These are phyloP conservation scores for Amphiprion percula DNA, from an alignment of 2,113 vertebrate species.

Conservation along the genomic window DNA sequence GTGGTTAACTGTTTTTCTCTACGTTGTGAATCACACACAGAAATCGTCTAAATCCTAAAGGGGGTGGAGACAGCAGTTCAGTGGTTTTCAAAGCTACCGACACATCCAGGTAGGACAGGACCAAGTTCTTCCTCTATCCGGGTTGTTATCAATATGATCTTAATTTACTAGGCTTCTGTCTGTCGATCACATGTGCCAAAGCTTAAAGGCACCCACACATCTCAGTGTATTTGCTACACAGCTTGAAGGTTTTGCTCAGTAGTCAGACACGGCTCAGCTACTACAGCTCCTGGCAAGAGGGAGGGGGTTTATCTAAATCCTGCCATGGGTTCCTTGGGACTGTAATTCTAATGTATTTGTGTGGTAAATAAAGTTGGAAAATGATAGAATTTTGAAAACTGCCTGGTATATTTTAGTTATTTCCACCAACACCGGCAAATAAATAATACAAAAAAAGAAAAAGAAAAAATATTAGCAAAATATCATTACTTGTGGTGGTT, in stretches of 20 bases:
- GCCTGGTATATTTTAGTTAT: background rate
- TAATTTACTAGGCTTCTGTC: constrained; percentile 71
- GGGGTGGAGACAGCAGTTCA: too few species aligned
- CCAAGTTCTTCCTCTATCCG: constrained; percentile 27
- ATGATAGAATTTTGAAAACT: constrained; percentile 33
- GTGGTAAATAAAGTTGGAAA: constrained; percentile 29
- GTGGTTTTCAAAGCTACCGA: too few species aligned
- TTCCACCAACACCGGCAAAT: background rate
- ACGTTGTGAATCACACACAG: too few species aligned
- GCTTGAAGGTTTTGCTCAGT: constrained; percentile 65
- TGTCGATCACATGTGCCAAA: constrained; percentile 72
- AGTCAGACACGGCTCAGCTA: constrained; percentile 52
- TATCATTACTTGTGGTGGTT: constrained; percentile 79
- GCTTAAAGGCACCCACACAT: constrained; percentile 68
- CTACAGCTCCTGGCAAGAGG: constrained; percentile 36
- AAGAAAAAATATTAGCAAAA: background rate
- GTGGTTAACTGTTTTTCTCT: too few species aligned
- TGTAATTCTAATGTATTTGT: constrained; percentile 48
- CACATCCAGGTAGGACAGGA: constrained; percentile 22
- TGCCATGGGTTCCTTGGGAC: constrained; percentile 22
- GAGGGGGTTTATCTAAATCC: constrained; percentile 66
- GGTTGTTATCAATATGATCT: constrained; percentile 67
- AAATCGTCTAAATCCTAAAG: too few species aligned
- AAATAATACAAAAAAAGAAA: background rate
- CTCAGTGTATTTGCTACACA: constrained; percentile 48